Conservation (phyloP, 2,888 invertebrate genomes). For the Agonopterix subpropinquella region DNA sequence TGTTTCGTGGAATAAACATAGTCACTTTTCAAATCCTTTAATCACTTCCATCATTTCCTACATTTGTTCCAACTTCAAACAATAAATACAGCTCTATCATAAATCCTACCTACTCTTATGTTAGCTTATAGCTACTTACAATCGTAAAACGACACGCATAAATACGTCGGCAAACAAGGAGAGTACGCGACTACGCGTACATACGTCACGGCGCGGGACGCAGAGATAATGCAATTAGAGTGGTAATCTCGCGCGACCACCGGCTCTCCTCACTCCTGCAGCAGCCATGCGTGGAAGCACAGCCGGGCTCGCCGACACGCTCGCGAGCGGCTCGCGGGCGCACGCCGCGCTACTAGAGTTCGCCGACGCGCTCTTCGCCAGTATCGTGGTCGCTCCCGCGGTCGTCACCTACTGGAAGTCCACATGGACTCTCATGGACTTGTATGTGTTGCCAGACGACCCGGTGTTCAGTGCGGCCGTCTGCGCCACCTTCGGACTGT, state of each 20-base stretch:
- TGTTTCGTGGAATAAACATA: too few species aligned
- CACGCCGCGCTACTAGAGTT: conserved; percentile 76
- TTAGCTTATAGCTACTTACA: not conserved
- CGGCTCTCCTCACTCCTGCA: conserved; percentile 40
- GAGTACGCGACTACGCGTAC: conserved; percentile 8
- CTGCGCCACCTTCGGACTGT: conserved; percentile 82
- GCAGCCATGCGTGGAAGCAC: conserved; percentile 80
- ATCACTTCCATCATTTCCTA: too few species aligned
- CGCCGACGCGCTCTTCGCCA: conserved; percentile 83
- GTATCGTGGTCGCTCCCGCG: conserved; percentile 84
- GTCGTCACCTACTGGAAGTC: conserved; percentile 93
- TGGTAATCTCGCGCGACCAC: conserved; percentile 36
- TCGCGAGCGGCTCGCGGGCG: conserved; percentile 71
- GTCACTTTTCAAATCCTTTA: too few species aligned
- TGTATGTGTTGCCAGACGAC: conserved; percentile 80
- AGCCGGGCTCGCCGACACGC: conserved; percentile 78
- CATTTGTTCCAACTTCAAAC: too few species aligned
- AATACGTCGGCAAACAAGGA: conserved; percentile 16
- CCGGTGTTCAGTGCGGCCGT: conserved; percentile 77
- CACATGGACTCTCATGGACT: conserved; percentile 87
- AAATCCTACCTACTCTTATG: too few species aligned
- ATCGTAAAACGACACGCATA: not conserved
- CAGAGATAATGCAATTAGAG: conserved; percentile 66
- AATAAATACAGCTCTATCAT: too few species aligned
- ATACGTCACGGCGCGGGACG: conserved; percentile 47